These are phyloP conservation scores for Tiaroga cobitis DNA, from an alignment of 2,797 vertebrate genomes.

Conservation along the genomic window DNA sequence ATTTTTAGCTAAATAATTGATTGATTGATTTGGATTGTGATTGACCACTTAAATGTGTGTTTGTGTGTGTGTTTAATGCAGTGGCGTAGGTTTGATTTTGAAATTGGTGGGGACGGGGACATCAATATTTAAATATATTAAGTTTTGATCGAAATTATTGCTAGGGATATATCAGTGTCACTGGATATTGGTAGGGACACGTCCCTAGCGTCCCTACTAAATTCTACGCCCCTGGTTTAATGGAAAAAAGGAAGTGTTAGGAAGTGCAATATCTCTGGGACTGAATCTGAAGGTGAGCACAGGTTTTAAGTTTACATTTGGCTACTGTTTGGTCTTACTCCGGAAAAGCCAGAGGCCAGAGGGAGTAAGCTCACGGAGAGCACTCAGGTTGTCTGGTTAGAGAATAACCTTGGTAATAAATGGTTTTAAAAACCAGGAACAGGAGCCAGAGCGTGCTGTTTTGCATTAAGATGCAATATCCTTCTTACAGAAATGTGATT, in stretches of 20 bases:
- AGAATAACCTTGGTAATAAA: constrained; percentile 51
- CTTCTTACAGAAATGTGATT: neutral
- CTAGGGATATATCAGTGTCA: too few relatives aligned
- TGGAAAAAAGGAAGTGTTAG: neutral
- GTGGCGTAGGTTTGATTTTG: too few relatives aligned
- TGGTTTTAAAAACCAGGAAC: neutral
- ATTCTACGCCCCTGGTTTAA: too few relatives aligned
- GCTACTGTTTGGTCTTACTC: constrained; percentile 65
- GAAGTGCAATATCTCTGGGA: neutral
- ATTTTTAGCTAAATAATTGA: neutral
- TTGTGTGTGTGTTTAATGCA: neutral
- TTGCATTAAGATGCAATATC: neutral
- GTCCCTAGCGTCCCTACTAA: too few relatives aligned
- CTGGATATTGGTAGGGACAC: too few relatives aligned
- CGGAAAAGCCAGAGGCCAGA: constrained; percentile 25
- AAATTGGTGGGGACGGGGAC: too few relatives aligned
- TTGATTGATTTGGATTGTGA: neutral
- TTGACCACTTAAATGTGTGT: neutral
- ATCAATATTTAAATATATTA: too few relatives aligned
- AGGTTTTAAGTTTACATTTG: constrained; percentile 49
- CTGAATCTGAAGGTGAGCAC: constrained; percentile 26
- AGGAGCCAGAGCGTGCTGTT: neutral
- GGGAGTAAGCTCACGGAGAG: constrained; percentile 52
- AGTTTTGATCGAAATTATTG: too few relatives aligned
- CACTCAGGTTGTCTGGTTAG: constrained; percentile 61